Percentiles rank a stretch among this genome's conserved stretches.
These are phyloP conservation scores for Lerema accius DNA, from an alignment of 1,140 invertebrate species.

Conservation along the genomic window DNA sequence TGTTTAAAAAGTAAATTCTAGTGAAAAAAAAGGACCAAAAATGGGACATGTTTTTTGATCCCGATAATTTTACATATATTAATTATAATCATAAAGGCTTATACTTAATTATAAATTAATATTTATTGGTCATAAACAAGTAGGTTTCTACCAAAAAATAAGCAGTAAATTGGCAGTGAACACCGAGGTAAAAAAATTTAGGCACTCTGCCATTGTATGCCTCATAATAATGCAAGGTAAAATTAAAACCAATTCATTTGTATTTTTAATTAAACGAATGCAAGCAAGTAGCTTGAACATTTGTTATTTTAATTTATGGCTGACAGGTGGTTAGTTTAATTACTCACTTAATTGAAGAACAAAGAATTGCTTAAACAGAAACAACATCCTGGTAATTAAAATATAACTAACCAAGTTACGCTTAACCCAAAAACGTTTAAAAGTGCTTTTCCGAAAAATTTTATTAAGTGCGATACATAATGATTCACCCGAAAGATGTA, in stretches of 20 bases:
- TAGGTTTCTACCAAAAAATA: too few relatives aligned
- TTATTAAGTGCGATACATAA: slow-evolving; percentile 42
- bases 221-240: neutral
- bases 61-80: too few relatives aligned
- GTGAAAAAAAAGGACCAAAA: too few relatives aligned
- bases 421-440: slow-evolving; percentile 34
- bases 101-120: too few relatives aligned
- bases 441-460: slow-evolving; percentile 20
- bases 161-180: too few relatives aligned
- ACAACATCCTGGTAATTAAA: slow-evolving; percentile 31
- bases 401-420: slow-evolving; percentile 36
- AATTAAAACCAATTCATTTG: slow-evolving; percentile 6
- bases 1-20: too few relatives aligned
- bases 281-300: neutral
- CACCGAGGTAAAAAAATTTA: too few relatives aligned
- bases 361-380: slow-evolving; percentile 32
- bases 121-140: too few relatives aligned
- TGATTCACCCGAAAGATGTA: slow-evolving; percentile 51
- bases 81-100: too few relatives aligned
- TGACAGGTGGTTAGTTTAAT: slow-evolving; percentile 25
- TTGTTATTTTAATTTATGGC: slow-evolving; percentile 19
- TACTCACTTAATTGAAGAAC: slow-evolving; percentile 39
- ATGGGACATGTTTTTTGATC: too few relatives aligned
- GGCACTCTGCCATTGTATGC: neutral
- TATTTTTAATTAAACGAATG: slow-evolving; percentile 17